These are phyloP conservation scores for Samia ricini DNA, from an alignment of 1,140 invertebrate species.

Conservation along the genomic window DNA sequence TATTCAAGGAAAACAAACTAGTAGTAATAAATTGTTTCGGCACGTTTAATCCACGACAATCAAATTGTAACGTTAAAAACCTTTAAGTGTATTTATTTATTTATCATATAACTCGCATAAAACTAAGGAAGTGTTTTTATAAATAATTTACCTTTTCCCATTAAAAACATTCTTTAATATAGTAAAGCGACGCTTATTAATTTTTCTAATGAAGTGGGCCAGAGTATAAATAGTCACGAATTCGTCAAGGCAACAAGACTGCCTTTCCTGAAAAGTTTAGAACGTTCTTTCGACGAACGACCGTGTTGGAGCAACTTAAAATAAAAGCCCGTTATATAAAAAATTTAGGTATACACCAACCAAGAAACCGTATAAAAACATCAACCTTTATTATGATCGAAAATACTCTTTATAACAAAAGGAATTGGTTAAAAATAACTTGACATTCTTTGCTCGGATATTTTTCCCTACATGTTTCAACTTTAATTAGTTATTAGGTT, in stretches of 20 bases:
- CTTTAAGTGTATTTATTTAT: neutral
- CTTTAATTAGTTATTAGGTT: too few species aligned
- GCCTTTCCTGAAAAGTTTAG: constrained; percentile 51
- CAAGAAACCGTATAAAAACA: constrained; percentile 19
- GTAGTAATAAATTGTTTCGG: neutral
- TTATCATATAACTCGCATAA: neutral
- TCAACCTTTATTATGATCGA: neutral
- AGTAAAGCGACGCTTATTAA: constrained; percentile 36
- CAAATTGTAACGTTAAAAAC: neutral
- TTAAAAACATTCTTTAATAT: constrained; percentile 9
- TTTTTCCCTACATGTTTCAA: too few species aligned
- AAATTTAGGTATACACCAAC: constrained; percentile 38
- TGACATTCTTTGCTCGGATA: neutral
- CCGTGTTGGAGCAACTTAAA: constrained; percentile 48
- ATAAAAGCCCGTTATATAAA: constrained; percentile 43
- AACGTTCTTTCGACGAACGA: constrained; percentile 41
- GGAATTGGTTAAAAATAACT: neutral
- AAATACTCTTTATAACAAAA: constrained; percentile 1
- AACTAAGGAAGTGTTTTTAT: neutral
- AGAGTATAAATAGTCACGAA: constrained; percentile 46
- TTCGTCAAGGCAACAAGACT: constrained; percentile 37
- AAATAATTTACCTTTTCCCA: constrained; percentile 10
- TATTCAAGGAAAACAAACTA: neutral
- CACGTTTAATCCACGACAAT: neutral
- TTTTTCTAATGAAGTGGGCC: constrained; percentile 50